Base-by-base conservation (phyloP, 2,888 invertebrate species). In the Poecilus cupreus region DNA sequence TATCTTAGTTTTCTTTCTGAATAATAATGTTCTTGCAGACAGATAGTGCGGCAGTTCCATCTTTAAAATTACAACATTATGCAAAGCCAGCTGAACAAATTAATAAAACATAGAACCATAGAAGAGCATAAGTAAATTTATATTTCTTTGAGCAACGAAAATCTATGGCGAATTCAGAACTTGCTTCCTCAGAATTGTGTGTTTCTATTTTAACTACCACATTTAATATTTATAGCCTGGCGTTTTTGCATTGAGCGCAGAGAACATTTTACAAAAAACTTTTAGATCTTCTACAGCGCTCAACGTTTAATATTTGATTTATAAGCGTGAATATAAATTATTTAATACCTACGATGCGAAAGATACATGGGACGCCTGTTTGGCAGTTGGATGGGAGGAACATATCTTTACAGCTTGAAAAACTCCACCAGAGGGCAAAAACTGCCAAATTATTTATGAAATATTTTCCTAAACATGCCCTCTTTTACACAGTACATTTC, bases 321-420 rank as follows among this genome's bases (percentile, higher is more conserved):
- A 68, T 68, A 68, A 68, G 68, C 16, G 68, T 11, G 43, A 68
- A 68, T 43, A 68, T 68, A 39, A 68, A 68, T 68, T 68, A 68
- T 68, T 68, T 68, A 68, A 68, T 68, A 68, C 68, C 18, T 18
- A 4, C 20, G 20, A 54, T 20, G n/a, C 39, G 68, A 39, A 68
- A 68, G 37, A 68, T 68, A 64, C 64, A 68, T 68, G 43, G 39
- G 6, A 10, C 18, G 2, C 37, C 16, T 39, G 68, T 68, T 39
- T 68, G 68, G 39, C 68, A 68, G 68, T 20, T 64, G 8, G 16
- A 57, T 32, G 64, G 37, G 64, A 68, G 20, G 20, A 37, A 18
- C 3, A 39, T 18, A 68, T 37, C 43, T 11, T 26, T 68, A 22
- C 20, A 39, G 18, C 64, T 13, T 18, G 13, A 64, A 68, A 68